phyloP scores from a whole-genome alignment of 2,113 vertebrate genomes.

The Syngnathoides biaculeatus region DNA sequence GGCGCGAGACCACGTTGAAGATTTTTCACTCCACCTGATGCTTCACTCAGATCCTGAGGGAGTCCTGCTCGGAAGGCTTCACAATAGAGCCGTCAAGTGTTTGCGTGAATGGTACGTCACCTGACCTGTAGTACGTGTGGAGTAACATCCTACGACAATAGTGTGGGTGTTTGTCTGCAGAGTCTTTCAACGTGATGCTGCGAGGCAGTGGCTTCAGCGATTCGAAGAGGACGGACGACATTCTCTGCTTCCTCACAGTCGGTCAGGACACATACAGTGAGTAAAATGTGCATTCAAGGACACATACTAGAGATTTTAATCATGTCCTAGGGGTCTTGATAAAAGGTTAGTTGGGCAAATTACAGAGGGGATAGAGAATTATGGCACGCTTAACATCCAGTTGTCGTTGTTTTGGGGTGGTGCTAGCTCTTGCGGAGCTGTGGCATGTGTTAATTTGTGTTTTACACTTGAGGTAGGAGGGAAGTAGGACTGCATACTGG shows the following conservation, averaged over 20 bases:
- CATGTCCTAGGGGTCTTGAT: not conserved
- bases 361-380: too few species aligned
- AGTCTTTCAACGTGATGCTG: slow-evolving; percentile 87
- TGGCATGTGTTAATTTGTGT: too few species aligned
- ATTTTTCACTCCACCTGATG: not conserved
- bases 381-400: too few species aligned
- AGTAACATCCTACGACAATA: not conserved
- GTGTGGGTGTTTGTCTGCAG: slow-evolving; percentile 60
- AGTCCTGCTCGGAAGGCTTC: slow-evolving; percentile 84
- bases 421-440: too few species aligned
- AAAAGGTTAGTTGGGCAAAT: not conserved
- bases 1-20: not conserved
- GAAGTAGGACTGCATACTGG: too few species aligned
- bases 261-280: slow-evolving; percentile 78
- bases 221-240: slow-evolving; percentile 60
- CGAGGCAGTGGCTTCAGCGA: slow-evolving; percentile 81
- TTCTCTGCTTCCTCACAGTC: slow-evolving; percentile 78
- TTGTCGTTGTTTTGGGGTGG: too few species aligned
- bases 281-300: slow-evolving; percentile 34
- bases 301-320: not conserved
- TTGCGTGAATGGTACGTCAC: slow-evolving; percentile 88
- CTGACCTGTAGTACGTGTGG: not conserved
- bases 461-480: too few species aligned
- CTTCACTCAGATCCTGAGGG: slow-evolving; percentile 81
- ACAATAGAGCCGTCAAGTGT: slow-evolving; percentile 85